phyloP scores from a whole-genome alignment of 2,113 vertebrate genomes.

The Apus apus region DNA sequence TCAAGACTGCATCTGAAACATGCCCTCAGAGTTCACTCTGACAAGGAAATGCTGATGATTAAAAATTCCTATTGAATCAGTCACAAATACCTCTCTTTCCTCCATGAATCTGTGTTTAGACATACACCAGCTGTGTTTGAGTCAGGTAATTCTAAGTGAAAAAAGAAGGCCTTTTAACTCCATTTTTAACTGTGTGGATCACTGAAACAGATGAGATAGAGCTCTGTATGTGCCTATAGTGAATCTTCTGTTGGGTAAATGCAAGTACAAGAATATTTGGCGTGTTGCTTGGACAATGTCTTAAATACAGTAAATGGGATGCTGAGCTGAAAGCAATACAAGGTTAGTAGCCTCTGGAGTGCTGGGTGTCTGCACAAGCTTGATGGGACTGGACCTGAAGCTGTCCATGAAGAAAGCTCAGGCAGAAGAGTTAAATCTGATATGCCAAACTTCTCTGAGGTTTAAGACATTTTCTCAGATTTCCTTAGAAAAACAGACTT shows the following conservation, averaged over 20 bases:
- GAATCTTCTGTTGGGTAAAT: neutral
- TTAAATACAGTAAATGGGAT: neutral
- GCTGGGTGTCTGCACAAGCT: neutral
- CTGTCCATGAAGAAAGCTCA: neutral
- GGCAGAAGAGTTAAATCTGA: neutral
- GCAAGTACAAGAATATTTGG: neutral
- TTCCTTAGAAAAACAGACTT: neutral
- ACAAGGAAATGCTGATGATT: neutral
- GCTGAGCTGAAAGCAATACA: neutral
- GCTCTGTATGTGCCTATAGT: neutral
- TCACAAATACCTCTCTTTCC: neutral
- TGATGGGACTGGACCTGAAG: neutral
- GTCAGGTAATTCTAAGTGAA: neutral
- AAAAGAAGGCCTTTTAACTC: neutral
- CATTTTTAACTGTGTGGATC: neutral
- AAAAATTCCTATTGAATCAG: neutral
- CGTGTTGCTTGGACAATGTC: rapidly evolving
- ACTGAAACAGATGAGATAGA: neutral
- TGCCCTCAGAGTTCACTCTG: neutral
- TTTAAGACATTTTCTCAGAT: neutral
- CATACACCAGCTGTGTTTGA: neutral
- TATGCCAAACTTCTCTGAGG: neutral
- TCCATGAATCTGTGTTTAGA: neutral
- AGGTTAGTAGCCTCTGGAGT: neutral
- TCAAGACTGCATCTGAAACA: neutral